A percentile compares a stretch with the other conserved stretches of the same genome.
Evolutionary conservation across 92 coral and sea anemone genomes (phyloP).

Genomic region (Actinernus sp.): DNA sequence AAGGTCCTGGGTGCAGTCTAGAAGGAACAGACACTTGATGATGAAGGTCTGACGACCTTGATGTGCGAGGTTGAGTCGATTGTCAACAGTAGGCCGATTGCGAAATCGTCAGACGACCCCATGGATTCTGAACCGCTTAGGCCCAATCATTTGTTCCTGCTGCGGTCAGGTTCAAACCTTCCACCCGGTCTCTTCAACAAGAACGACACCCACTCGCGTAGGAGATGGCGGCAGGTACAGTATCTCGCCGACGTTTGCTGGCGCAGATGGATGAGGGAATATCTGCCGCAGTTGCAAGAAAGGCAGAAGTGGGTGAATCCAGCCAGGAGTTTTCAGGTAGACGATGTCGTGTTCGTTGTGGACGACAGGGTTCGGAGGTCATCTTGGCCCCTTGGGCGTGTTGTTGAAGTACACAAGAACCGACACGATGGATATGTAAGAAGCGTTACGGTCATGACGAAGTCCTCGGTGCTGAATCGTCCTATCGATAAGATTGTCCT

Average conservation of each 20-base stretch:
- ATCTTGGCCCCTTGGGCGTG: neutral
- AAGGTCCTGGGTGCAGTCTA: slow-evolving; percentile 3
- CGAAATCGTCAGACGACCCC: slow-evolving; percentile 20
- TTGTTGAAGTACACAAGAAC: neutral
- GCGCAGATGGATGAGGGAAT: slow-evolving; percentile 42
- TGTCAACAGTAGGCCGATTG: slow-evolving; percentile 42
- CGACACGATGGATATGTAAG: neutral
- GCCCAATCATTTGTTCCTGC: slow-evolving; percentile 25
- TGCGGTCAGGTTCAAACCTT: neutral
- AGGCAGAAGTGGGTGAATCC: neutral
- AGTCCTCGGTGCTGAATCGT: no score
- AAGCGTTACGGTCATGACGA: neutral
- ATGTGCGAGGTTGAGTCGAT: slow-evolving; percentile 33
- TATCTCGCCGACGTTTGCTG: slow-evolving; percentile 30
- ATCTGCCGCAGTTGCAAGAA: slow-evolving; percentile 28
- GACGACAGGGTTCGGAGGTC: neutral
- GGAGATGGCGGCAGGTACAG: slow-evolving; percentile 49
- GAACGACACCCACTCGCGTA: slow-evolving; percentile 34
- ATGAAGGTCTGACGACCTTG: slow-evolving; percentile 27
- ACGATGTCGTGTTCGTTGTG: neutral
- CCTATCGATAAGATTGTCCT: no score
- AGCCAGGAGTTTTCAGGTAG: neutral
- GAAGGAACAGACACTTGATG: slow-evolving; percentile 11
- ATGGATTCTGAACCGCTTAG: slow-evolving; percentile 16
- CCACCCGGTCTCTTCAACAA: slow-evolving; percentile 32